Base-by-base conservation (phyloP, 2,113 vertebrate genomes). In the Tachysurus fulvidraco region DNA sequence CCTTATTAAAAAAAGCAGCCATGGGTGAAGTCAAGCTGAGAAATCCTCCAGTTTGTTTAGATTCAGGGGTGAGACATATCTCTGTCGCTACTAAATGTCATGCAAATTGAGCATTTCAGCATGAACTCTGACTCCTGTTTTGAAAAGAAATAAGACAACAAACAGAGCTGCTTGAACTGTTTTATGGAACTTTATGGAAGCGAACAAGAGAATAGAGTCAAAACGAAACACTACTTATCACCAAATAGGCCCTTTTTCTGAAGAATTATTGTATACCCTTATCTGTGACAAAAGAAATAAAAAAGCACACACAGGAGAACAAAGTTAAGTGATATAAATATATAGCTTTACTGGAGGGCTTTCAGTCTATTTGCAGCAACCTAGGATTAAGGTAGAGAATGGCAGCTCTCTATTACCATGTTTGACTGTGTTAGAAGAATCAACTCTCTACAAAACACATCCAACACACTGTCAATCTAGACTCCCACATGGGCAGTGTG, bases 381-480 rank as follows among this genome's bases (percentile, higher is more conserved):
- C 77, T 85, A 46, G 82, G 59, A 84, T 84, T 83, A 81, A 74
- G 80, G n/a, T 44, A 28, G 28, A 83, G 82, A 89, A 88, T 82
- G 89, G 87, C 90, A 92, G 85, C 64, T 86, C 82, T 92, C 90
- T 83, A 90, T 91, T 92, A 88, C 84, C 0, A 46, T 30, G 87
- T 77, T 64, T 89, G 82, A 89, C 86, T 88, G 83, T 83, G 83
- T 76, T 87, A 82, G 64, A 67, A 84, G 83, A 90, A 89, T 83
- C 86, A 84, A 84, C 74, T 81, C 85, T 84, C 41, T 86, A 76
- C 73, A 85, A 62, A 89, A 84, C 59, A 64, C 62, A 81, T 85
- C 88, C 84, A 86, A 83, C 83, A 88, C 73, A 67, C 79, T 78
- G 88, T 88, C 87, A 90, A 86, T 92, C 88, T 84, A 84, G 74